Evolutionary conservation across 2,113 vertebrate species (phyloP).

Genomic region (Amblyornis subalaris): DNA sequence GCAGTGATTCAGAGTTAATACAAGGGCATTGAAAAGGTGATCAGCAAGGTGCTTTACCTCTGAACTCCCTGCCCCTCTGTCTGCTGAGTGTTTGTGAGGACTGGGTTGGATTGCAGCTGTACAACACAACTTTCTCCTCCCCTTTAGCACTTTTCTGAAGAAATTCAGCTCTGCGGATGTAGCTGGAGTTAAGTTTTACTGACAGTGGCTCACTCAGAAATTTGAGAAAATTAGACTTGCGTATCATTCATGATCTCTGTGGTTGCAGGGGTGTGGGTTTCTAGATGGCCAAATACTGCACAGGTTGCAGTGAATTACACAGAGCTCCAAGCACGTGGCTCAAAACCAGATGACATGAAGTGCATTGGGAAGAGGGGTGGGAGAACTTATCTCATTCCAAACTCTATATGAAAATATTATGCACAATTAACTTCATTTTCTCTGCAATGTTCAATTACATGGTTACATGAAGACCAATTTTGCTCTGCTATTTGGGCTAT

Average conservation of each 20-base stretch:
- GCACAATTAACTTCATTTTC: slow-evolving; percentile 59
- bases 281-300: neutral
- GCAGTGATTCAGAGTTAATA: neutral
- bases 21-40: neutral
- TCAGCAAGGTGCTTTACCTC: neutral
- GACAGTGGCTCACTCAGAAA: neutral
- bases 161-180: neutral
- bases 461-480: slow-evolving; percentile 42
- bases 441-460: slow-evolving; percentile 43
- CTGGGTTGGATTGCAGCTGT: neutral
- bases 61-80: neutral
- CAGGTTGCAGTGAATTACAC: neutral
- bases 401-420: slow-evolving; percentile 44
- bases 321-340: neutral
- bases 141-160: neutral
- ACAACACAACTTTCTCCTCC: neutral
- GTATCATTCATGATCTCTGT: neutral
- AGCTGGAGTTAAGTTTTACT: neutral
- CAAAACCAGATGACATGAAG: neutral
- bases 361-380: neutral
- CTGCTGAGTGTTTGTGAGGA: neutral
- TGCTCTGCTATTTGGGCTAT: slow-evolving; percentile 13
- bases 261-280: neutral
- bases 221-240: neutral
- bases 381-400: neutral